These are phyloP conservation scores for Peucedramus taeniatus DNA, from an alignment of 2,113 vertebrate species.

Conservation along the genomic window DNA sequence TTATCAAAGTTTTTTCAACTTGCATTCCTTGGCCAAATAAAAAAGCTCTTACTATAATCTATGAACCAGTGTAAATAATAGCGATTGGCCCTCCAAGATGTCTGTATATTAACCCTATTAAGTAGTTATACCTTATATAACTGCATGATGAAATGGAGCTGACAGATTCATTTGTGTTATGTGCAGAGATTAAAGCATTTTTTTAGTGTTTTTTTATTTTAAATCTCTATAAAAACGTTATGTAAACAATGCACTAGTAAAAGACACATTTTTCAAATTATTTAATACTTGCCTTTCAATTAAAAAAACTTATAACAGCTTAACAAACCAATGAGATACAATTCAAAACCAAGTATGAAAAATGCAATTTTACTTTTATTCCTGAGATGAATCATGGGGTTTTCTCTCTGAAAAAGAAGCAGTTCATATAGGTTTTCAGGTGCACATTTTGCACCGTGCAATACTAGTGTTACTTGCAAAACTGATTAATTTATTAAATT, in stretches of 20 bases:
- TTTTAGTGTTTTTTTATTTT: neutral
- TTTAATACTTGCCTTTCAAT: neutral
- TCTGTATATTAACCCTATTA: neutral
- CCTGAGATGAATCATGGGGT: neutral
- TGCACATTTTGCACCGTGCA: neutral
- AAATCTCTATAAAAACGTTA: neutral
- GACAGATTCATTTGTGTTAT: neutral
- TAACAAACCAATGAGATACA: neutral
- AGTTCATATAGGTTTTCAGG: neutral
- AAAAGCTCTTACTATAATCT: neutral
- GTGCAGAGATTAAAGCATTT: neutral
- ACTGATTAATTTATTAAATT: neutral
- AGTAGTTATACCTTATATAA: neutral
- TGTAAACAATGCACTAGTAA: neutral
- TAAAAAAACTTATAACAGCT: neutral
- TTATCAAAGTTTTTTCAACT: neutral
- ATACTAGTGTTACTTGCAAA: neutral
- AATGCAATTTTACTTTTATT: neutral
- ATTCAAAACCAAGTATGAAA: neutral
- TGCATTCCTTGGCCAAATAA: neutral
- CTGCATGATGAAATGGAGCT: neutral
- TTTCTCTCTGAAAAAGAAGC: neutral
- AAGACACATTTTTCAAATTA: neutral
- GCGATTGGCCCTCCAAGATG: neutral
- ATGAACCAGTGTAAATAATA: neutral